Conservation (phyloP, 2,888 invertebrate species). For the Galerucella pusilla region DNA sequence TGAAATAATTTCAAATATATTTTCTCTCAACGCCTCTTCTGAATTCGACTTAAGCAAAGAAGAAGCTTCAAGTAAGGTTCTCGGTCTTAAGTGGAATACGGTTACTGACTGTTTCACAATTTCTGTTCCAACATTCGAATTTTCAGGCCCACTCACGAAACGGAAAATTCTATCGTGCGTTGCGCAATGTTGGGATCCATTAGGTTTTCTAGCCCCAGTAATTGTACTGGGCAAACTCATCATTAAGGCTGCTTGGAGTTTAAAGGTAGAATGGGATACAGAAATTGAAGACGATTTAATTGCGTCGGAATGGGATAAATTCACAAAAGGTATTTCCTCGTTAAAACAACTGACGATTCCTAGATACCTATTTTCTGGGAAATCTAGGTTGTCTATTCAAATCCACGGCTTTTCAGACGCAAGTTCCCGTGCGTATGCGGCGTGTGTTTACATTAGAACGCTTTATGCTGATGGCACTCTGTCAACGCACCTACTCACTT, state of each 20-base stretch:
- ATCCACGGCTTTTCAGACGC: too few species aligned
- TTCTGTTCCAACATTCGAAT: neutral
- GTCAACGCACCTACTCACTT: neutral
- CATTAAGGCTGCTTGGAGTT: neutral
- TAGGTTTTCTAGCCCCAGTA: neutral
- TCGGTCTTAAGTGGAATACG: constrained; percentile 4
- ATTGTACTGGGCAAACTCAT: neutral
- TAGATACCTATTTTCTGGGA: neutral
- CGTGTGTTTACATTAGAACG: too few species aligned
- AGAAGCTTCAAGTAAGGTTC: constrained; percentile 1
- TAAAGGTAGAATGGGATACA: constrained; percentile 3
- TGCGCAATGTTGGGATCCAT: neutral
- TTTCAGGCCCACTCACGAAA: neutral
- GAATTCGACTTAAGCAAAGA: constrained; percentile 1
- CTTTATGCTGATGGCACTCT: too few species aligned
- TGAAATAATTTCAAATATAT: neutral
- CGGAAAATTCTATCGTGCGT: neutral
- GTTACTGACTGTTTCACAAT: neutral
- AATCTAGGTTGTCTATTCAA: too few species aligned
- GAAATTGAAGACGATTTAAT: neutral
- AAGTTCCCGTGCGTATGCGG: too few species aligned
- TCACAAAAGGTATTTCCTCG: neutral
- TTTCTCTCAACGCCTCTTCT: constrained; percentile 2
- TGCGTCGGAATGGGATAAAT: constrained; percentile 3
- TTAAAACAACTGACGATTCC: neutral